Percentiles rank a stretch among this genome's conserved stretches.
These are phyloP conservation scores for Zosterops hypoxanthus DNA, from an alignment of 2,113 vertebrate species.

Conservation along the genomic window DNA sequence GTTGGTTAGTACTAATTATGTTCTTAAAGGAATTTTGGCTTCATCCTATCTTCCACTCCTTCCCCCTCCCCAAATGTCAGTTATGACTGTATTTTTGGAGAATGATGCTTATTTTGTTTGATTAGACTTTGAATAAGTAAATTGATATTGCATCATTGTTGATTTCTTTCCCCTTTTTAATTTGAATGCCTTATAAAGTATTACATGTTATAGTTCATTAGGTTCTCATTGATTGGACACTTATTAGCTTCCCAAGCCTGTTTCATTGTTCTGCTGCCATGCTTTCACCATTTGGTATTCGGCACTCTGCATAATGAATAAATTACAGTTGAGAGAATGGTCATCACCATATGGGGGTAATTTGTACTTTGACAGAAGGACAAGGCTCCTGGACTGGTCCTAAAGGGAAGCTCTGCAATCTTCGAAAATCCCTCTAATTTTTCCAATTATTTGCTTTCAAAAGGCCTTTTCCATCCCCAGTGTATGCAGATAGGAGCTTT, in stretches of 20 bases:
- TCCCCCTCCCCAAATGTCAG: not conserved
- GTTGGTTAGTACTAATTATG: not conserved
- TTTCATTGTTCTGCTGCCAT: conserved; percentile 47
- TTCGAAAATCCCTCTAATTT: conserved; percentile 67
- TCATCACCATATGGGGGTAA: conserved; percentile 59
- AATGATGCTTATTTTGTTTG: not conserved
- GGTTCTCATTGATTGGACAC: conserved; percentile 20
- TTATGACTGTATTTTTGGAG: not conserved
- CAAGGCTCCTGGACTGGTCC: conserved; percentile 39
- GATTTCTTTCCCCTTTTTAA: not conserved
- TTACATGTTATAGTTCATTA: conserved; percentile 41
- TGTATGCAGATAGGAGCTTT: conserved; percentile 42
- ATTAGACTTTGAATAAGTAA: conserved; percentile 4
- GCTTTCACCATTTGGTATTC: conserved; percentile 60
- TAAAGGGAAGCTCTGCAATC: conserved; percentile 54
- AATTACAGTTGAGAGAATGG: conserved; percentile 66
- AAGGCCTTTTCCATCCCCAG: conserved; percentile 54
- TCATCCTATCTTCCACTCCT: not conserved
- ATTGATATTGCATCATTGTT: not conserved
- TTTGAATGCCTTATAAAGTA: conserved; percentile 33
- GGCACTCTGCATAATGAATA: conserved; percentile 59
- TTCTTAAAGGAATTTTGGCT: not conserved
- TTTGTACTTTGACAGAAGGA: conserved; percentile 70
- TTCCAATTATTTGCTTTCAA: conserved; percentile 72
- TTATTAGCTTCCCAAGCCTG: conserved; percentile 31